A percentile compares a stretch with the other conserved stretches of the same genome.
phyloP scores from a whole-genome alignment of 2,888 invertebrate species.

The Chloroclystis v-ata region DNA sequence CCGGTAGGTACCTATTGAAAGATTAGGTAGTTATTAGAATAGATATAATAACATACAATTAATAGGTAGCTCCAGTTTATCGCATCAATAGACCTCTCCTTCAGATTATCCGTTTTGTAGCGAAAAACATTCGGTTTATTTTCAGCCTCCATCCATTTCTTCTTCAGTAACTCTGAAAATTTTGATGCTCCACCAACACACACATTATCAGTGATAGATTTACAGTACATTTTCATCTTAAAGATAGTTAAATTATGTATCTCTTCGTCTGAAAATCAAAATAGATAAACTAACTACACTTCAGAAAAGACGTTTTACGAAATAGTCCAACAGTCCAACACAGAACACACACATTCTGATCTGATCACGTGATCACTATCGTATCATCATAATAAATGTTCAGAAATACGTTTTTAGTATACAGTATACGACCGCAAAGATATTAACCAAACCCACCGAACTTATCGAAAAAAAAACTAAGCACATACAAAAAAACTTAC shows the following conservation, averaged over 20 bases:
- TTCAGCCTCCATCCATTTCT: slow-evolving; percentile 57
- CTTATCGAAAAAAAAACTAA: too few relatives aligned
- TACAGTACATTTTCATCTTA: slow-evolving; percentile 1
- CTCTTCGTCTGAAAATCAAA: background rate
- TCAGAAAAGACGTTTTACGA: too few relatives aligned
- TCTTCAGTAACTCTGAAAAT: slow-evolving; percentile 23
- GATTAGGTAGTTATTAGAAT: too few relatives aligned
- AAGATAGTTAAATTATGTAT: background rate
- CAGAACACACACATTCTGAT: too few relatives aligned
- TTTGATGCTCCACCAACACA: background rate
- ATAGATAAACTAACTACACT: too few relatives aligned
- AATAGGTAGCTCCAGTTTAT: slow-evolving; percentile 39
- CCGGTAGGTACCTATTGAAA: background rate
- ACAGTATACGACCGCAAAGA: too few relatives aligned
- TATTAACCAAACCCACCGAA: too few relatives aligned
- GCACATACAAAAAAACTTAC: too few relatives aligned
- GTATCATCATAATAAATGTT: too few relatives aligned
- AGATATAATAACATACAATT: slow-evolving; percentile 48
- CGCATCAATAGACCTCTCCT: slow-evolving; percentile 44
- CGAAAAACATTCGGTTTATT: slow-evolving; percentile 46
- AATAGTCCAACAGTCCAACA: too few relatives aligned
- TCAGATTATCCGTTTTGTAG: slow-evolving; percentile 51
- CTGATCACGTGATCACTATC: too few relatives aligned
- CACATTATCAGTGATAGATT: background rate
- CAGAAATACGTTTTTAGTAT: too few relatives aligned